Base-by-base conservation (phyloP, 64 coral and sea anemone species). In the Anthopleura sola region DNA sequence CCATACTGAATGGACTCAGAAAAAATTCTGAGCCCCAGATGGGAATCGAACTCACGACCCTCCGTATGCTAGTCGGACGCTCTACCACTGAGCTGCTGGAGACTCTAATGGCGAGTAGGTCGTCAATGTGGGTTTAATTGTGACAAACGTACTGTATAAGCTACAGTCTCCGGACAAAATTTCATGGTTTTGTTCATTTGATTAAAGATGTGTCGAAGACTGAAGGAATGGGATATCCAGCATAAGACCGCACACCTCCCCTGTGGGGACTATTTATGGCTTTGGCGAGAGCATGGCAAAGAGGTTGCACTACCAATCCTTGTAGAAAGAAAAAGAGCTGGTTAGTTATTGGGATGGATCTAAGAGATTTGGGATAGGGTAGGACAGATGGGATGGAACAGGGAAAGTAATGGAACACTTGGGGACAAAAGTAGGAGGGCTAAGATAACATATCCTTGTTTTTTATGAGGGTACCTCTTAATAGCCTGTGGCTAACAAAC, bases 211-310 rank as follows among this genome's bases (percentile, higher is more conserved):
- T 87, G 90, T 82, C 58, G 90, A 24, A 68, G 85, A 82, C 57
- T 92, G 51, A 92, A 81, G 46, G 90, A 92, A 55, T 92, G 90
- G 90, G 78, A 83, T 2, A 58, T 91, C 36, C 58, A 31, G 32
- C 90, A 91, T 32, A 91, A 80, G 60, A 82, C 90, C 29, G 47
- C 60, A 18, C 37, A 82, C 46, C 90, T 91, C 78, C 90, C 85
- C 76, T 91, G 90, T 91, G 90, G 90, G 24, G 90, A 91, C 37
- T 91, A 91, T 75, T 47, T 81, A 69, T 91, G 90, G 90, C 78
- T 87, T 68, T 91, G 90, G 90, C 37, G 85, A 75, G 71, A 74
- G 37, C 55, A 83, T 51, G 84, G 85, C 17, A 69, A 87, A 55
- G 90, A 91, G 57, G 68, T 39, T 55, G 81, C 90, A 29, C 56